These are phyloP conservation scores for Heterocephalus glaber DNA, from an alignment of 2,113 vertebrate species.

Conservation along the genomic window DNA sequence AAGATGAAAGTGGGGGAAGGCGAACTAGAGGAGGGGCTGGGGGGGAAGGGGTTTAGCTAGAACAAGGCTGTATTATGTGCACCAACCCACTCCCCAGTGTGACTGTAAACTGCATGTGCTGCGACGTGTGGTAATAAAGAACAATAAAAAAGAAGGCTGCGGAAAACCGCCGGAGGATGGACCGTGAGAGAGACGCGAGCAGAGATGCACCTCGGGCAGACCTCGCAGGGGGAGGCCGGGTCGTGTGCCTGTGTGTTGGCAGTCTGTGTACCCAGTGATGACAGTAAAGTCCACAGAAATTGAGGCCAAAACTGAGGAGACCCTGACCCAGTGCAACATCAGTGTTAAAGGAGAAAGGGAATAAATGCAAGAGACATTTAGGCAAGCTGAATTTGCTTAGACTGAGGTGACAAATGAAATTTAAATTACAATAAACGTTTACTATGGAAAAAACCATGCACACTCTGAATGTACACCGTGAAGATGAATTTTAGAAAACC, in stretches of 20 bases:
- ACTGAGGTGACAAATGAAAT: not conserved
- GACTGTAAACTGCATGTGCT: not conserved
- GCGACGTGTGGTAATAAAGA: not conserved
- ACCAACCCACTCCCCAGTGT: too few species aligned
- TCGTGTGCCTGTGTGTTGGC: too few species aligned
- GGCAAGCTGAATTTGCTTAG: not conserved
- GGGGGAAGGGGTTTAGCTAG: too few species aligned
- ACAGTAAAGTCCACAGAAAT: too few species aligned
- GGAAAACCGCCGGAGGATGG: not conserved
- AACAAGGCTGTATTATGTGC: not conserved
- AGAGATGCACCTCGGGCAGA: too few species aligned
- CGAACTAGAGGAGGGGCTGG: too few species aligned
- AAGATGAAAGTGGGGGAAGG: too few species aligned
- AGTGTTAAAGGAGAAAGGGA: not conserved
- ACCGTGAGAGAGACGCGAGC: not conserved
- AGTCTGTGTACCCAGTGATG: too few species aligned
- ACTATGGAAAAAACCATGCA: not conserved
- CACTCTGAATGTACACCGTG: not conserved
- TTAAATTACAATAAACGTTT: not conserved
- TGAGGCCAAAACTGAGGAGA: not conserved
- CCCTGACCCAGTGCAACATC: not conserved
- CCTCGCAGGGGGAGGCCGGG: too few species aligned
- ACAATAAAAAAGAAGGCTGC: not conserved
- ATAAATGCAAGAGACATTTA: not conserved
- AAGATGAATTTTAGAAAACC: not conserved